Base-by-base conservation (phyloP, 2,113 vertebrate genomes). In the Ailurus styani region DNA sequence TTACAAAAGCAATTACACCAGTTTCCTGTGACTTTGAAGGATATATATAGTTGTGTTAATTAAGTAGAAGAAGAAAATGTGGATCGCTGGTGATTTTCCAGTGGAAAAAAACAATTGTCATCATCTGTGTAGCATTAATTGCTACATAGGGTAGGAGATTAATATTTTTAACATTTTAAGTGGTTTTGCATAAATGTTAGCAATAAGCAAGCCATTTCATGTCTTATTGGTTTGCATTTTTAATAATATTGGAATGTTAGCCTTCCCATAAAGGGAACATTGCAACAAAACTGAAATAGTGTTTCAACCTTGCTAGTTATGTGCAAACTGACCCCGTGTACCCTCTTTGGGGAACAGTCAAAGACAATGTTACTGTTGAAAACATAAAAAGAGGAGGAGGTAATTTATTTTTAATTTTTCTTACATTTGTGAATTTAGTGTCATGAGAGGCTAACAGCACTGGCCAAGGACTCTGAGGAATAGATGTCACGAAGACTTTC, bases 281-380 rank as follows among this genome's bases (percentile, higher is more conserved):
- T 98, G 98, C 96, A 98, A 98, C 95, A 98, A 98, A 99, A 98
- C 98, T 98, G 98, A 98, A 98, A 98, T 98, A 98, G 87, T 98
- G 9, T 97, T 96, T 96, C 97, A 98, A 96, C 97, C 94, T 98
- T 96, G 87, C 91, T 98, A 84, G 95, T 97, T 96, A 96, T 98
- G 98, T 97, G 96, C 94, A 97, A 90, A 97, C 97, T 98, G 87
- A 98, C 97, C 91, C 92, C 15, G 1, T 84, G 91, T 73, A 85
- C 57, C 62, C 96, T 79, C 97, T 97, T 96, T 96, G 68, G 40
- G 64, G 79, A 97, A 77, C 83, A 98, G 97, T 98, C 85, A 88
- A 91, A 97, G 95, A 97, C 79, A 82, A 47, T 75, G 68, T 96
- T 97, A 34, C 95, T 90, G 40, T 84, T 94, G 97, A 97, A 97